Evolutionary conservation across 2,888 invertebrate genomes (phyloP).

Genomic region (Ceriagrion tenellum): DNA sequence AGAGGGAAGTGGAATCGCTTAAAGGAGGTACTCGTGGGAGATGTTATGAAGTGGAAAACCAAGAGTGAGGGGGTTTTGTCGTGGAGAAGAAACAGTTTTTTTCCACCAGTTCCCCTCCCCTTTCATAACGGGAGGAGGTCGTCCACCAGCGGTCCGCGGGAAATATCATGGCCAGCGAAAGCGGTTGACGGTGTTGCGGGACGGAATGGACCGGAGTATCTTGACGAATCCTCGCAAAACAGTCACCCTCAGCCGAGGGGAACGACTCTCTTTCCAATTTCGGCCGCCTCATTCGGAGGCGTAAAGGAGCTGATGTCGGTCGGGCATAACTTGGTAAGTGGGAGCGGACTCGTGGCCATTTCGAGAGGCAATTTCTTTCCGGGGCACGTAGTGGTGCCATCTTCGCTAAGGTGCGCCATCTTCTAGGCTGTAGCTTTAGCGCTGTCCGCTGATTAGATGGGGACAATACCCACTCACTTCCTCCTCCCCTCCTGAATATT

Average conservation of each 20-base stretch:
- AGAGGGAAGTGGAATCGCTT: not conserved
- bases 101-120: no score
- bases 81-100: not conserved
- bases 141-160: not conserved
- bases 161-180: not conserved
- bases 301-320: not conserved
- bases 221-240: not conserved
- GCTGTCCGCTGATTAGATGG: not conserved
- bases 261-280: not conserved
- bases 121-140: not conserved
- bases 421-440: not conserved
- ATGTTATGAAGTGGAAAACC: constrained; percentile 8
- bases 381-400: not conserved
- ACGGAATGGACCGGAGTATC: not conserved
- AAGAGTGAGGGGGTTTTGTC: not conserved
- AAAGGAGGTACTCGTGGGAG: not conserved
- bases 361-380: not conserved
- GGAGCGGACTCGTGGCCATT: not conserved
- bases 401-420: not conserved
- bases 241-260: not conserved
- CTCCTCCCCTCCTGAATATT: not conserved
- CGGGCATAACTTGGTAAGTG: not conserved
- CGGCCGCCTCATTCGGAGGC: not conserved
- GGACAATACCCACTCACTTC: not conserved
- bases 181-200: not conserved